phyloP scores from a whole-genome alignment of 2,797 vertebrate species.

The Acestrorhynchus altus region DNA sequence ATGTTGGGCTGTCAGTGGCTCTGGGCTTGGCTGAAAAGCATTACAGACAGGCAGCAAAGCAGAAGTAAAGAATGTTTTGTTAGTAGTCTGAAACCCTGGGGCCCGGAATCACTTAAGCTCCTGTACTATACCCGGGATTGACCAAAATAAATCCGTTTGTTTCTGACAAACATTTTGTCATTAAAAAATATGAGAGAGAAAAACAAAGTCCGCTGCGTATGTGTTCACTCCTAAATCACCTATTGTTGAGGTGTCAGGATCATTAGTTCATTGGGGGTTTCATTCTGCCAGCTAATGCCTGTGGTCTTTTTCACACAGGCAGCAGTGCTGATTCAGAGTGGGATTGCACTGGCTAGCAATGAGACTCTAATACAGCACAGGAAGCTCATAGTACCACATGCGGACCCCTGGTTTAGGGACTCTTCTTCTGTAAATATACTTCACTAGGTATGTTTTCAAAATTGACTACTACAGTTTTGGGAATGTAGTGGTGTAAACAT shows the following conservation, averaged over 20 bases:
- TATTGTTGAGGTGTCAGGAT: conserved; percentile 86
- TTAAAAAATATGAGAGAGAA: conserved; percentile 88
- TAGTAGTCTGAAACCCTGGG: conserved; percentile 89
- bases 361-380: conserved; percentile 48
- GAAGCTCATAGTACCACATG: conserved; percentile 36
- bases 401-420: neutral
- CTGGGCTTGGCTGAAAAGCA: conserved; percentile 86
- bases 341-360: conserved; percentile 66
- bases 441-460: neutral
- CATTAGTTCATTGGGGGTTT: conserved; percentile 83
- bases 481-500: neutral
- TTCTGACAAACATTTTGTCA: conserved; percentile 89
- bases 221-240: conserved; percentile 77
- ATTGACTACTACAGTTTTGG: neutral
- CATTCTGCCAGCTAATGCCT: conserved; percentile 84
- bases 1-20: conserved; percentile 77
- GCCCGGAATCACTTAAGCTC: conserved; percentile 89
- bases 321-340: conserved; percentile 74
- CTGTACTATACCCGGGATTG: conserved; percentile 83
- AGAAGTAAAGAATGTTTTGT: conserved; percentile 96
- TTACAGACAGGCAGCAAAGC: conserved; percentile 87
- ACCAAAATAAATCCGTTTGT: conserved; percentile 88
- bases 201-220: conserved; percentile 80
- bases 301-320: conserved; percentile 81
- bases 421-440: neutral